Evolutionary conservation across 2,113 vertebrate genomes (phyloP), one percentile per base, ranked within the genome.

Genomic region (Stomatorhinus ivindoensis): DNA sequence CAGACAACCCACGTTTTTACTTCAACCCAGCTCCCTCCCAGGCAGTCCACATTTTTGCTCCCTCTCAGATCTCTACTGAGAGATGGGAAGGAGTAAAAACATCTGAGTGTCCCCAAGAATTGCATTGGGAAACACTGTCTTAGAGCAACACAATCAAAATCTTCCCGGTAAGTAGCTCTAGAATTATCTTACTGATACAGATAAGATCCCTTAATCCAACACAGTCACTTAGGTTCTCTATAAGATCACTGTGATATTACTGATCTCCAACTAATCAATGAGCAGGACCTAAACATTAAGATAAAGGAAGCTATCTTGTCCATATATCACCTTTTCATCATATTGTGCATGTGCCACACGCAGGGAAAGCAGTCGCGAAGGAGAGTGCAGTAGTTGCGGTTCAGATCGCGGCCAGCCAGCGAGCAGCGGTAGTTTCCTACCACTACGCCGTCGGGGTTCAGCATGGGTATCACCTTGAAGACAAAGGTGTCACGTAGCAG

Each of bases 371-470:
- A 95, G 1, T 97, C 91, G 0, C 94, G 95, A 47, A 97, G 93
- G 0, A 91, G 27, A 0, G 94, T 96, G 48, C 93, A 93, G 9
- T 98, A 99, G 80, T 97, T 96, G 61, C 98, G 94, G 94, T 99
- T 99, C 92, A 98, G 95, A 91, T 99, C 98, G 0, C 94, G 93
- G 53, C 97, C 98, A 0, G 95, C 94, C 92, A 99, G 88, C 0
- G 98, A 98, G 91, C 98, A 99, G 83, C 98, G 96, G 31, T 97
- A 98, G 91, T 98, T 98, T 0, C 98, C 98, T 87, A 98, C 98
- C 21, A 99, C 95, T 48, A 99, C 97, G 0, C 98, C 98, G 0
- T 99, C 98, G 0, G 98, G 98, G 89, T 99, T 99, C 90, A 99
- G 94, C 97, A 99, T 98, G 0, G 98, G 98, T 42, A 99, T 95